Percentiles rank a stretch among this genome's conserved stretches.
These are phyloP conservation scores for Podocnemis expansa DNA, from an alignment of 2,113 vertebrate species.

Conservation along the genomic window DNA sequence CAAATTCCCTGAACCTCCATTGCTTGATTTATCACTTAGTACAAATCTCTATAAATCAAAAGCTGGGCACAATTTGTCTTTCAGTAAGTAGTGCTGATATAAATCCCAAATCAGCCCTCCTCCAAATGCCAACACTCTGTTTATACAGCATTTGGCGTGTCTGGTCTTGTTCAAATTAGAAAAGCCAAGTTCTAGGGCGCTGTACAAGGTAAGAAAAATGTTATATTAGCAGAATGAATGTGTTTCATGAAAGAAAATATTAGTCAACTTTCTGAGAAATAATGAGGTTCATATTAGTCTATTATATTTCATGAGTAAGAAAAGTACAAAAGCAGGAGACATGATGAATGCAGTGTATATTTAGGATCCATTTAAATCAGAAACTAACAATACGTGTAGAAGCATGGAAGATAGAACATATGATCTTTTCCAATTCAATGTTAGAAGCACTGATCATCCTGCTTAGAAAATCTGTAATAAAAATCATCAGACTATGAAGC, in stretches of 20 bases:
- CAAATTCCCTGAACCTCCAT: background rate
- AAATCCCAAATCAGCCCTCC: background rate
- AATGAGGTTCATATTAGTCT: background rate
- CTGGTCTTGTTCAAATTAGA: background rate
- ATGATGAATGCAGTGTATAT: background rate
- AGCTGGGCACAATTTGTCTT: conserved; percentile 5
- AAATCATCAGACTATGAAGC: background rate
- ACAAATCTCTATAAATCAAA: conserved; percentile 40
- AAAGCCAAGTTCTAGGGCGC: fast-evolving
- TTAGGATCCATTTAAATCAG: background rate
- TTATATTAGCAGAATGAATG: background rate
- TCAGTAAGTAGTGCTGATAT: background rate
- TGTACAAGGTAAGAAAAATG: background rate
- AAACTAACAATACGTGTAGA: background rate
- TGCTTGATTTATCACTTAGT: conserved; percentile 36
- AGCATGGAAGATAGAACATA: background rate
- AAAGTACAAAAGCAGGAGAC: fast-evolving
- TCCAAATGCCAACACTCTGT: background rate
- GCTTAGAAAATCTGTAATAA: background rate
- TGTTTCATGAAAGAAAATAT: background rate
- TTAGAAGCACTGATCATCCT: fast-evolving
- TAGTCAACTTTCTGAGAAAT: background rate
- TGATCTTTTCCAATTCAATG: background rate
- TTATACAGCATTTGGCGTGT: background rate
- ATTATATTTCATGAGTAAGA: background rate